These are phyloP conservation scores for Phrynocephalus versicolor DNA, from an alignment of 2,113 vertebrate species.

Conservation along the genomic window DNA sequence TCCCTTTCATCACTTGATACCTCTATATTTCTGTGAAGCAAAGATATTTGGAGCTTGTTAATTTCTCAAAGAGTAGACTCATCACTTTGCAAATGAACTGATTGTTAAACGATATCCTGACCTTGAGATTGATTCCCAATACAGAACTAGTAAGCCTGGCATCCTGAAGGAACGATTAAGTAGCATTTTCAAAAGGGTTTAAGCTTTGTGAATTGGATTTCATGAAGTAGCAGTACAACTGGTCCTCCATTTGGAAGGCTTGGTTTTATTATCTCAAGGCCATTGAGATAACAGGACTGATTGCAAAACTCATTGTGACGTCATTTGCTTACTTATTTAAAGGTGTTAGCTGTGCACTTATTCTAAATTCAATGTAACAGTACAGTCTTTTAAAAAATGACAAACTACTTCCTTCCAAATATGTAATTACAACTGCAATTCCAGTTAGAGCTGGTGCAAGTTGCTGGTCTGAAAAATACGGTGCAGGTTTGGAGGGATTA, in stretches of 20 bases:
- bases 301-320: conserved; percentile 11
- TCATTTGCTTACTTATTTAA: conserved; percentile 5
- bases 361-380: conserved; percentile 21
- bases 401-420: not conserved
- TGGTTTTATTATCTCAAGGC: not conserved
- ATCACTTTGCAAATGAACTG: not conserved
- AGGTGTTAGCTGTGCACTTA: conserved; percentile 28
- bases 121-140: conserved; percentile 39
- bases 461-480: not conserved
- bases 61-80: conserved; percentile 16
- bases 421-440: conserved; percentile 18
- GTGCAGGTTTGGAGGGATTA: not conserved
- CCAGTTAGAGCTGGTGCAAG: not conserved
- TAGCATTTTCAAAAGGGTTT: not conserved
- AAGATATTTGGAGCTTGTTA: conserved; percentile 23
- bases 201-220: not conserved
- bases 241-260: not conserved
- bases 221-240: not conserved
- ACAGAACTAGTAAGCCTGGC: not conserved
- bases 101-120: conserved; percentile 37
- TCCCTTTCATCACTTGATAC: conserved; percentile 52
- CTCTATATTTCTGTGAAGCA: conserved; percentile 31
- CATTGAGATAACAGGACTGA: not conserved
- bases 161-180: not conserved
- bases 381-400: not conserved